Conservation (phyloP, 2,113 vertebrate genomes). For the Piaya cayana region DNA sequence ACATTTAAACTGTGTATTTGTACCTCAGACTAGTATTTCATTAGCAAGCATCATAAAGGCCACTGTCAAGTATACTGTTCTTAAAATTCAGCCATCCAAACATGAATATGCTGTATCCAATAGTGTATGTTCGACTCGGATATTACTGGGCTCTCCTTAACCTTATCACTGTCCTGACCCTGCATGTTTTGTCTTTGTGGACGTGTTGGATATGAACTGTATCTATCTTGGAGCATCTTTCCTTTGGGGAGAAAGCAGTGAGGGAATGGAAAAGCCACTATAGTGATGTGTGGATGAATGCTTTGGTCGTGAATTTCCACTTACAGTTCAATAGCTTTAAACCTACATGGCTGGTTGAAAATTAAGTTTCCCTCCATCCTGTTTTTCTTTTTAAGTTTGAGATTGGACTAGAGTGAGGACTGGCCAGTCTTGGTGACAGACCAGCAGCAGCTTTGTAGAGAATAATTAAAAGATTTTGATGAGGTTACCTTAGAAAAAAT, state of each 20-base stretch:
- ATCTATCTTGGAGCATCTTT: not conserved
- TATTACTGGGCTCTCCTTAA: not conserved
- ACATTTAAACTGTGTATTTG: not conserved
- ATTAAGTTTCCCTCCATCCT: not conserved
- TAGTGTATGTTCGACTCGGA: not conserved
- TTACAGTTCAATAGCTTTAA: not conserved
- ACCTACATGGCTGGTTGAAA: not conserved
- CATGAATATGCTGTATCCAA: not conserved
- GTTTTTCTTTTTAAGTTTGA: not conserved
- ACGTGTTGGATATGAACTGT: not conserved
- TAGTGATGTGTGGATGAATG: not conserved
- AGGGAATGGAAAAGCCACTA: not conserved
- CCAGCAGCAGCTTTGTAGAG: not conserved
- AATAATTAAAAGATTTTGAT: not conserved
- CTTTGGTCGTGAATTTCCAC: not conserved
- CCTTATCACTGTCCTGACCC: not conserved
- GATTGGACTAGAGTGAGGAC: not conserved
- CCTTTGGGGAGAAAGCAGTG: not conserved
- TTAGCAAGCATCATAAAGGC: not conserved
- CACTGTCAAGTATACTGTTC: not conserved
- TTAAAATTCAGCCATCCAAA: not conserved
- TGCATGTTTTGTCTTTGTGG: not conserved
- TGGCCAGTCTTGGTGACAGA: not conserved
- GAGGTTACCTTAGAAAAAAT: constrained; percentile 1
- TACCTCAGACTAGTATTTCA: not conserved